phyloP scores from a whole-genome alignment of 2,797 vertebrate species.

The Oreonectes daqikongensis region DNA sequence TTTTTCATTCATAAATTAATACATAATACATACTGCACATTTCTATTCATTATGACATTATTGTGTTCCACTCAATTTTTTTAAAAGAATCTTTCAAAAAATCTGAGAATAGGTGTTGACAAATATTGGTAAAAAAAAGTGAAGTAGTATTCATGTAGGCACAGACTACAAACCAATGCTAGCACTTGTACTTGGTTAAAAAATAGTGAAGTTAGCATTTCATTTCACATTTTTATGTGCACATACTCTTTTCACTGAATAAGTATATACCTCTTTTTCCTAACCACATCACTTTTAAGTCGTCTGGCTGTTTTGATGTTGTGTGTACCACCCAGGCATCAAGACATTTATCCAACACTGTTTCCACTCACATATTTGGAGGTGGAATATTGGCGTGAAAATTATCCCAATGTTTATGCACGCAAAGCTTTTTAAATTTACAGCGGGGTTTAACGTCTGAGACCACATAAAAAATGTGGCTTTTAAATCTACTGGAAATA shows the following conservation, averaged over 20 bases:
- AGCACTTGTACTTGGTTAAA: neutral
- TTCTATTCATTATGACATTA: constrained; percentile 1
- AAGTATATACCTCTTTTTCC: constrained; percentile 22
- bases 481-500: neutral
- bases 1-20: neutral
- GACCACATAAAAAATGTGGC: neutral
- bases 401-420: neutral
- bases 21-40: neutral
- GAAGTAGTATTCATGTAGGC: neutral
- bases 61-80: neutral
- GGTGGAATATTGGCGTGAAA: neutral
- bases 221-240: neutral
- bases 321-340: constrained; percentile 30
- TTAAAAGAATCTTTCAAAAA: neutral
- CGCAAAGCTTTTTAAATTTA: constrained; percentile 1
- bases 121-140: neutral
- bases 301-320: constrained; percentile 47
- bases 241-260: constrained; percentile 28
- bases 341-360: constrained; percentile 55
- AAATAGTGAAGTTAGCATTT: neutral
- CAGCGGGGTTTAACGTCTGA: neutral
- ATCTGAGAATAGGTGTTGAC: neutral
- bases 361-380: constrained; percentile 25
- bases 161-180: neutral
- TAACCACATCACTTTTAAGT: constrained; percentile 28